Evolutionary conservation across 2,888 invertebrate genomes (phyloP).

Genomic region (Synanthedon vespiformis): DNA sequence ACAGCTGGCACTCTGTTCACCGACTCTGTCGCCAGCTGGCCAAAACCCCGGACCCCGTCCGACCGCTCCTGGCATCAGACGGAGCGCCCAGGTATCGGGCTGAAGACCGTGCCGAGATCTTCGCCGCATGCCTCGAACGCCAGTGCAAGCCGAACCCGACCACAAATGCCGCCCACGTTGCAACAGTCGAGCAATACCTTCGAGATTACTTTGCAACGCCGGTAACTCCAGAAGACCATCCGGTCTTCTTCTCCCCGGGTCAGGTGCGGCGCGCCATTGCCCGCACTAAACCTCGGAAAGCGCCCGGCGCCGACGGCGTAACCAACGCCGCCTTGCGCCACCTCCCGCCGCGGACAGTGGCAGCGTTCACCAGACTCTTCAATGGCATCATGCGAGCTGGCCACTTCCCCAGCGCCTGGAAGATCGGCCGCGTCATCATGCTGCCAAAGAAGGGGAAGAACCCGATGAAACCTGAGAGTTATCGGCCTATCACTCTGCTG

Average conservation of each 20-base stretch:
- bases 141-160: slow-evolving; percentile 4
- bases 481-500: slow-evolving; percentile 4
- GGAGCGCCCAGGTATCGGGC: not conserved
- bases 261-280: not conserved
- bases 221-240: not conserved
- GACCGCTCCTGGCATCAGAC: too few relatives aligned
- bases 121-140: slow-evolving; percentile 2
- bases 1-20: too few relatives aligned
- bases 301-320: too few relatives aligned
- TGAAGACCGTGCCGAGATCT: not conserved
- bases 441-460: slow-evolving; percentile 5
- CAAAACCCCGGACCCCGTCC: too few relatives aligned
- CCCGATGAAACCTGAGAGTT: slow-evolving; percentile 7
- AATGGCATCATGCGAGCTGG: too few relatives aligned
- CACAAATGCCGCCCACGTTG: not conserved
- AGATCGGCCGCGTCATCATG: not conserved
- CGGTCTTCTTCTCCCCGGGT: slow-evolving; percentile 6
- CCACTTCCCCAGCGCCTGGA: too few relatives aligned
- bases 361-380: too few relatives aligned
- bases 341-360: too few relatives aligned
- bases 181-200: not conserved
- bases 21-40: too few relatives aligned
- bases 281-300: too few relatives aligned
- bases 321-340: too few relatives aligned
- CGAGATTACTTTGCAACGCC: not conserved